Evolutionary conservation across 1,140 invertebrate genomes (phyloP), one percentile per base, ranked within the genome.

Genomic region (Lasioglossum albipes): DNA sequence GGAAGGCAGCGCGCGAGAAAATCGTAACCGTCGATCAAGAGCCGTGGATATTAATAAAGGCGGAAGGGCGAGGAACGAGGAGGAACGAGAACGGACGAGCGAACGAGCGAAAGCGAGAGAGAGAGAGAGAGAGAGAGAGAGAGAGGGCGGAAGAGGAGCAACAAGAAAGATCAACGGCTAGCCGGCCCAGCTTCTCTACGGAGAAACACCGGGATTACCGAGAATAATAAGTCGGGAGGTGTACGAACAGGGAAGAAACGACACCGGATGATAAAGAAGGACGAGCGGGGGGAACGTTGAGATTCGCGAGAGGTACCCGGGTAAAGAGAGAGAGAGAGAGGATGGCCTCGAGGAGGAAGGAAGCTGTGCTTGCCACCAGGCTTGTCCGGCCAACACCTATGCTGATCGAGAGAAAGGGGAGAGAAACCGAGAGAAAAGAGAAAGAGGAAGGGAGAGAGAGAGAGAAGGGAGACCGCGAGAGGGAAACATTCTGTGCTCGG

Each of bases 31-130:
- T 77, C 85, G 81, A 86, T 85, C 85, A 85, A 77, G 62, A 45
- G 18, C 78, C 75, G 85, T 82, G 84, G 85, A 85, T 85, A 86
- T 86, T 86, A 85, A 86, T 86, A 85, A 85, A 86, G 67, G 72
- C 70, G 73, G 62, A 57, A 75, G 62, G 62, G 22, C 41, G 49
- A 65, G 54, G 52, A 49, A 9, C 45, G 62, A 52, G 64, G 70
- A 67, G 62, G 75, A 68, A 22, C 31, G 27, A 27, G 41, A 31
- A 54, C 52, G 68, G 66, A 57, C 42, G 31, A 36, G 62, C 27
- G 57, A 78, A 7, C 6, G 41, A 80, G 65, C 45, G 61, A 82
- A 73, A 85, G 12, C n/a, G 59, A 54, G 49, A 54, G 22, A 54
- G 65, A 52, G 66, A 66, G 64, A 59, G 72, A 71, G 67, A 80